Evolutionary conservation across 2,113 vertebrate genomes (phyloP).

Genomic region (Abramis brama): DNA sequence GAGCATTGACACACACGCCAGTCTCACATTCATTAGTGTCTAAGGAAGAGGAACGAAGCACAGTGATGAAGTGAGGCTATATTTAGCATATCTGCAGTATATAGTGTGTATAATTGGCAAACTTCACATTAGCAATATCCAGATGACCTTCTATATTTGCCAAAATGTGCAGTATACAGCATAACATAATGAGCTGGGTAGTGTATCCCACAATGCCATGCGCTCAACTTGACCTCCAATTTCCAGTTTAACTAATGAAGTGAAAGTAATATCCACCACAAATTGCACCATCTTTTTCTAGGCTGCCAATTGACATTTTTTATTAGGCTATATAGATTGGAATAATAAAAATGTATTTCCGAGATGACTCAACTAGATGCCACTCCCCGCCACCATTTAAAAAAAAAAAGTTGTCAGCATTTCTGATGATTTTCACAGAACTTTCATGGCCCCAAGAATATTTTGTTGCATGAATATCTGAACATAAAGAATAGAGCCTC

Average conservation of each 20-base stretch:
- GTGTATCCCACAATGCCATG: not conserved
- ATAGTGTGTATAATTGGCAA: not conserved
- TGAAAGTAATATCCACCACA: not conserved
- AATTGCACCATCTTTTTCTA: not conserved
- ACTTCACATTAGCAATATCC: not conserved
- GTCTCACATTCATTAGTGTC: conserved; percentile 96
- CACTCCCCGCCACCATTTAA: no score
- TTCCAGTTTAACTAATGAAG: not conserved
- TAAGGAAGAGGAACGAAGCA: conserved; percentile 67
- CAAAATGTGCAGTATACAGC: not conserved
- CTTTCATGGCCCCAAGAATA: no score
- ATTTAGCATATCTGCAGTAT: not conserved
- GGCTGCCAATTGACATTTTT: not conserved
- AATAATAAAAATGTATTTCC: no score
- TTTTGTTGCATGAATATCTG: no score
- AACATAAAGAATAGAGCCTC: no score
- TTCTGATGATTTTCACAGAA: no score
- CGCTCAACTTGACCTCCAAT: not conserved
- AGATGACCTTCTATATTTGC: not conserved
- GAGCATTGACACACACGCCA: conserved; percentile 89
- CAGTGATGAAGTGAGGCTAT: not conserved
- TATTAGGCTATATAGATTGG: not conserved
- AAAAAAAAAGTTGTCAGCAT: no score
- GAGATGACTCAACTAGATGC: no score
- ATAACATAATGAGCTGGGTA: not conserved